Percentiles rank a stretch among this genome's conserved stretches.
Conservation (phyloP, 1,140 invertebrate genomes). For the Aphis gossypii region DNA sequence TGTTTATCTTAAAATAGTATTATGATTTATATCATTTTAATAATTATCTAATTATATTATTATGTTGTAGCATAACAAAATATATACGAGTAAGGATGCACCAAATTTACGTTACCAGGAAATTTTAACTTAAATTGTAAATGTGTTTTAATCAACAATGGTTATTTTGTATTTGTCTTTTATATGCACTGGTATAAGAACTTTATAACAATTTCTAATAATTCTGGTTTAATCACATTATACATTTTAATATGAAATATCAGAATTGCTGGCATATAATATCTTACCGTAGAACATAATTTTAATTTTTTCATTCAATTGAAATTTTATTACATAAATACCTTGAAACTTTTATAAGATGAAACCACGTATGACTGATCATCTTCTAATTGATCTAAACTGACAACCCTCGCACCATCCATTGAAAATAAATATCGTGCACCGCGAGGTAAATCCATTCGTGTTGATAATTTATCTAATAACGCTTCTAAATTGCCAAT, state of each 20-base stretch:
- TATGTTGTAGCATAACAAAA: neutral
- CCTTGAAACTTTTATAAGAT: constrained; percentile 91
- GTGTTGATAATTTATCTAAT: constrained; percentile 81
- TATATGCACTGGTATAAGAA: too few relatives aligned
- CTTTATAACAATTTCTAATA: neutral
- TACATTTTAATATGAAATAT: neutral
- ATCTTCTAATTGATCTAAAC: constrained; percentile 86
- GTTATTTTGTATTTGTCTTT: too few relatives aligned
- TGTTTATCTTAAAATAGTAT: neutral
- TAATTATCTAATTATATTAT: neutral
- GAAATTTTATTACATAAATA: constrained; percentile 65
- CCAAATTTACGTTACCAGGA: neutral
- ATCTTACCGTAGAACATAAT: neutral
- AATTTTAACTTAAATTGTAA: neutral
- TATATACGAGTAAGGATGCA: neutral
- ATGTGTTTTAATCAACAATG: neutral
- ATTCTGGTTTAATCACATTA: neutral
- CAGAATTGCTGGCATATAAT: neutral
- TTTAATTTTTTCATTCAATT: constrained; percentile 3
- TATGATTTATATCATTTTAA: neutral
- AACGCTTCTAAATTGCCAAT: constrained; percentile 86
- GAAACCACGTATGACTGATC: constrained; percentile 91
- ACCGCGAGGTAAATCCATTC: constrained; percentile 83
- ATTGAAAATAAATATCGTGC: constrained; percentile 88
- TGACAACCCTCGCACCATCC: constrained; percentile 84